Base-by-base conservation (phyloP, 2,888 invertebrate species). In the Tipula confusa region DNA sequence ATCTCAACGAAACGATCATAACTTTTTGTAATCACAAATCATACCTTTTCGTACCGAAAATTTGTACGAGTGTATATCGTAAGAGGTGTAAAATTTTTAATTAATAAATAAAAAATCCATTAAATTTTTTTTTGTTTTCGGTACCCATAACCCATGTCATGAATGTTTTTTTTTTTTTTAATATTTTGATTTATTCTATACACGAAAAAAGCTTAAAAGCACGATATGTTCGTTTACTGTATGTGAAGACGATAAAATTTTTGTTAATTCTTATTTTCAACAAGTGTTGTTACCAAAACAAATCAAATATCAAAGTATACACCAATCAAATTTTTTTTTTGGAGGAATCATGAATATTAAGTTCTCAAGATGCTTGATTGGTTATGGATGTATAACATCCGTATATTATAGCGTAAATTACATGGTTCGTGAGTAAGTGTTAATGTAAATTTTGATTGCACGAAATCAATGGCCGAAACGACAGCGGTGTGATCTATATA, bases 71-170 rank as follows among this genome's bases (percentile, higher is more conserved):
- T 5, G 31, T 43, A 43, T n/a, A 43, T 5, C 15, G 24, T 24
- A 64, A 18, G 24, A 64, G 64, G 64, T 64, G 64, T 64, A 64
- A 64, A 64, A 64, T 64, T 64, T 64, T 64, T 64, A 64, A 64
- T 64, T 64, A 64, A 64, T 64, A 64, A 64, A 64, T 64, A 64
- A 64, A 64, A 64, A 64, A 64, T 64, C 64, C 64, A 64, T 64
- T 64, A 64, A 64, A 24, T 24, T 64, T 64, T 64, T 24, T 64
- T 24, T 24, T 64, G 43, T 43, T 38, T 3, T 43, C 11, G 36
- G 36, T 43, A 43, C 2, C 43, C 43, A 15, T n/a, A 43, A 64
- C 64, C 64, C 64, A 64, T 64, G 24, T 64, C 64, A 64, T 64
- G 64, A 64, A 24, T 64, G 6, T 33, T 33, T 33, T 33, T 0